Conservation (phyloP, 1,140 invertebrate species). For the Oncopeltus fasciatus region DNA sequence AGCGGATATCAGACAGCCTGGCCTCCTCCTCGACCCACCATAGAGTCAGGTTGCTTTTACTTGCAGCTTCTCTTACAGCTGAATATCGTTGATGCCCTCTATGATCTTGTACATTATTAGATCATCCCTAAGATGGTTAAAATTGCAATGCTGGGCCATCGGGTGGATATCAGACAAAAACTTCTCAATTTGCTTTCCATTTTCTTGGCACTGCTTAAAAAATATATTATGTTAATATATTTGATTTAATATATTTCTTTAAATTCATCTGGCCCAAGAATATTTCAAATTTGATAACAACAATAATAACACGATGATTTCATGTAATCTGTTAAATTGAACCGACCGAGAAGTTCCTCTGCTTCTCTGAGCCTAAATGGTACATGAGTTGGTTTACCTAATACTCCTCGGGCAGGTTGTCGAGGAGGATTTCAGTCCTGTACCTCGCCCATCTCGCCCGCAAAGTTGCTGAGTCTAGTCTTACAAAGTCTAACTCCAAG, state of each 20-base stretch:
- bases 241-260: too few species aligned
- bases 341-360: neutral
- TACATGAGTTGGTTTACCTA: conserved; percentile 23
- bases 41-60: neutral
- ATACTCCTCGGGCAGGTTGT: conserved; percentile 45
- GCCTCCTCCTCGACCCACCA: conserved; percentile 32
- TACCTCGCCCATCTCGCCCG: conserved; percentile 40
- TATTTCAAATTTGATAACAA: neutral
- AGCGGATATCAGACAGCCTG: too few species aligned
- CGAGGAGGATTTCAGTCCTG: conserved; percentile 63
- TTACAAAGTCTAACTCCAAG: neutral
- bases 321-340: neutral
- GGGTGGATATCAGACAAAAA: neutral
- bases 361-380: conserved; percentile 30
- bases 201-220: neutral
- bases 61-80: neutral
- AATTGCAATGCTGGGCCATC: neutral
- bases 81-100: neutral
- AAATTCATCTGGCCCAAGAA: neutral
- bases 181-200: neutral
- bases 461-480: neutral
- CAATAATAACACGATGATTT: neutral
- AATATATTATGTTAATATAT: neutral
- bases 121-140: neutral
- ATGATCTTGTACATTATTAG: neutral